These are phyloP conservation scores for Idaea straminata DNA, from an alignment of 2,888 invertebrate genomes.

Conservation along the genomic window DNA sequence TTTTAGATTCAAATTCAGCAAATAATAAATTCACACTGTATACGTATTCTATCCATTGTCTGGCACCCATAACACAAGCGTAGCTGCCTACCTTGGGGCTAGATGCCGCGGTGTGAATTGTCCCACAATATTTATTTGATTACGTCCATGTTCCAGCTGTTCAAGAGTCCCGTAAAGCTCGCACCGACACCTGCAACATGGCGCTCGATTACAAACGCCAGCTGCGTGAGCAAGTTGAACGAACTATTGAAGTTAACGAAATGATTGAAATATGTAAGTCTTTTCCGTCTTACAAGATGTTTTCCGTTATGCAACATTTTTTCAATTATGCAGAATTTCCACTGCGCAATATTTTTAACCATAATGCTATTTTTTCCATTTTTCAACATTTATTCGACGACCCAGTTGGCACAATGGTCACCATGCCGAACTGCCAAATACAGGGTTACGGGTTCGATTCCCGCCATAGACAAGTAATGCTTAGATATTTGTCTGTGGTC, in stretches of 20 bases:
- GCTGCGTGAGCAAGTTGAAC: background rate
- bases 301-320: background rate
- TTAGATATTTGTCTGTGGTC: too few relatives aligned
- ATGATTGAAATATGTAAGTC: background rate
- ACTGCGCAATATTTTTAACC: background rate
- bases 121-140: background rate
- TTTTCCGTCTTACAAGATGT: conserved; percentile 5
- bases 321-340: background rate
- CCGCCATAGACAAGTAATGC: too few relatives aligned
- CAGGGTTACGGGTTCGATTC: too few relatives aligned
- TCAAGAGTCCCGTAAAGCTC: background rate
- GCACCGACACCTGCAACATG: background rate
- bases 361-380: background rate
- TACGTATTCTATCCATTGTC: background rate
- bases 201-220: background rate
- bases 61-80: too few relatives aligned
- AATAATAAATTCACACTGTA: background rate
- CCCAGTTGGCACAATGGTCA: too few relatives aligned
- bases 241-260: background rate
- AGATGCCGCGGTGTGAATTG: too few relatives aligned
- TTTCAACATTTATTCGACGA: too few relatives aligned
- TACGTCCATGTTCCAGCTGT: background rate
- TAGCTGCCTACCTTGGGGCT: too few relatives aligned
- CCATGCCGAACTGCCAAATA: too few relatives aligned
- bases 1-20: too few relatives aligned